A percentile compares a stretch with the other conserved stretches of the same genome.
phyloP scores from a whole-genome alignment of 2,888 invertebrate species.

The Salticus scenicus region DNA sequence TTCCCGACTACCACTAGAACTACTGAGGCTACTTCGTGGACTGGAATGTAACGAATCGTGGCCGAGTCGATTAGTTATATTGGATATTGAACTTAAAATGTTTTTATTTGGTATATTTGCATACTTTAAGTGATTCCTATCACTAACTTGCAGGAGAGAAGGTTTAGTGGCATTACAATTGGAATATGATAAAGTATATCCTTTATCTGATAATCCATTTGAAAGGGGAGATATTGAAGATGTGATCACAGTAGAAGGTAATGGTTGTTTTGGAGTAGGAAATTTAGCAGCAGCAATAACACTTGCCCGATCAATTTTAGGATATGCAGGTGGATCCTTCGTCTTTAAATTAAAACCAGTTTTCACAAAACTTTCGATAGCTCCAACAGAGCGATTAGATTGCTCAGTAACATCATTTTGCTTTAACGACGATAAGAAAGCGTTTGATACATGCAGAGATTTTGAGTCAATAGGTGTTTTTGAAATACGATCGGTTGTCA shows the following conservation, averaged over 20 bases:
- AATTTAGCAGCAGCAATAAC: constrained; percentile 84
- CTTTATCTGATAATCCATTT: constrained; percentile 40
- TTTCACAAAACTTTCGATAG: constrained; percentile 64
- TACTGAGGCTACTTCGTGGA: constrained; percentile 69
- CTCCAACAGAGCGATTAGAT: constrained; percentile 46
- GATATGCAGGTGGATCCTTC: constrained; percentile 60
- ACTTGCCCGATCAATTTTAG: constrained; percentile 85
- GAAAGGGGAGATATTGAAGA: constrained; percentile 9
- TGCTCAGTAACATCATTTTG: constrained; percentile 26
- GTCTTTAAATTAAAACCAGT: constrained; percentile 32
- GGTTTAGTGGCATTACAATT: constrained; percentile 22
- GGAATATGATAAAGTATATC: constrained; percentile 22
- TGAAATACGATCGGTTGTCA: neutral
- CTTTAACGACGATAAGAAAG: constrained; percentile 39
- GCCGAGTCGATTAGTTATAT: constrained; percentile 28
- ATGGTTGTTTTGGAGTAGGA: constrained; percentile 56
- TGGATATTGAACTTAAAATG: constrained; percentile 34
- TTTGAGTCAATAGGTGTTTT: constrained; percentile 22
- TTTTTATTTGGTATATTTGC: constrained; percentile 56
- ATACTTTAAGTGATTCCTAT: constrained; percentile 44
- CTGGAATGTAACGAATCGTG: constrained; percentile 70
- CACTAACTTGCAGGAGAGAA: constrained; percentile 29
- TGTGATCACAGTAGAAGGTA: constrained; percentile 19
- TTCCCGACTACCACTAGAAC: constrained; percentile 68
- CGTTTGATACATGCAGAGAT: constrained; percentile 26